A percentile compares a stretch with the other conserved stretches of the same genome.
These are phyloP conservation scores for Polypterus bichir DNA, from an alignment of 2,113 vertebrate genomes.

Conservation along the genomic window DNA sequence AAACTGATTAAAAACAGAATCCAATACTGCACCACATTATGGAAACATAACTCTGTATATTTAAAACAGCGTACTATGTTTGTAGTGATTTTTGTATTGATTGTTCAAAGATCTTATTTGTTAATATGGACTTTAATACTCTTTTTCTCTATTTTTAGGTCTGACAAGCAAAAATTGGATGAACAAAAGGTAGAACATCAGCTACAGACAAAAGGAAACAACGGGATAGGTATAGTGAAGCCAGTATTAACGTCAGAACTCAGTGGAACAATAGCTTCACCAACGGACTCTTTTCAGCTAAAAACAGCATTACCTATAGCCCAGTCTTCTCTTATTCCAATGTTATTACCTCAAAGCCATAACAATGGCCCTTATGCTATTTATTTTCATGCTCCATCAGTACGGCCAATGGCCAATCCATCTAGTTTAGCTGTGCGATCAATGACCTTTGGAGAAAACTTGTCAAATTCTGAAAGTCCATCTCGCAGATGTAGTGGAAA, in stretches of 20 bases:
- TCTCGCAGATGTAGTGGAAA: slow-evolving; percentile 10
- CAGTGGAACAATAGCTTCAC: slow-evolving; percentile 10
- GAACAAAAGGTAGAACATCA: slow-evolving; percentile 22
- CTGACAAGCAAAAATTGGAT: slow-evolving; percentile 27
- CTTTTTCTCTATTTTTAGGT: slow-evolving; percentile 36
- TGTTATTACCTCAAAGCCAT: slow-evolving; percentile 60
- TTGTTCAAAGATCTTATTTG: background rate
- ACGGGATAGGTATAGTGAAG: slow-evolving; percentile 17
- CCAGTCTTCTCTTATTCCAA: slow-evolving; percentile 56
- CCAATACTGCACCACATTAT: too few relatives aligned
- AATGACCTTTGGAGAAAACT: slow-evolving; percentile 50
- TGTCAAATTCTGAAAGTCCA: slow-evolving; percentile 29
- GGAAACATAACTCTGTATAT: too few relatives aligned
- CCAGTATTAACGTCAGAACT: slow-evolving; percentile 18
- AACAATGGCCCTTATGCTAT: slow-evolving; percentile 56
- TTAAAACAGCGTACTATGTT: too few relatives aligned
- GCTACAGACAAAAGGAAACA: slow-evolving; percentile 13
- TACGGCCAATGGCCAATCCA: slow-evolving; percentile 45
- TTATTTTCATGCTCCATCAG: slow-evolving; percentile 61
- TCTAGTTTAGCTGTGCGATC: slow-evolving; percentile 59
- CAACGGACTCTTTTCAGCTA: slow-evolving; percentile 33
- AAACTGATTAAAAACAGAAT: too few relatives aligned
- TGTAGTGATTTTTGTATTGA: too few relatives aligned
- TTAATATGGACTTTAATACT: slow-evolving; percentile 1
- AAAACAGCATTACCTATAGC: slow-evolving; percentile 39